Percentiles rank a stretch among this genome's conserved stretches.
These are phyloP conservation scores for Chymomyza amoena DNA, from an alignment of 2,888 invertebrate species.

Conservation along the genomic window DNA sequence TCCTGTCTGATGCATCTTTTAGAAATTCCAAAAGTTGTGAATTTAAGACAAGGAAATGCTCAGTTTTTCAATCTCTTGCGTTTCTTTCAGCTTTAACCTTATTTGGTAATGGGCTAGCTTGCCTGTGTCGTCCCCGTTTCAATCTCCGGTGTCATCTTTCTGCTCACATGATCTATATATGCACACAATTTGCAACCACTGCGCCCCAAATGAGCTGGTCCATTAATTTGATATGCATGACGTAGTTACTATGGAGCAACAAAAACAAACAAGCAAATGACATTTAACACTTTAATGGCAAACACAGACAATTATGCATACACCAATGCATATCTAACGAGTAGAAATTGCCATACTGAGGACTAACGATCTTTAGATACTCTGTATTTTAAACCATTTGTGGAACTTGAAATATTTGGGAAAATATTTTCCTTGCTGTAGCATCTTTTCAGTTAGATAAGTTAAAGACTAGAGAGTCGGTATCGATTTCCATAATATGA, in stretches of 20 bases:
- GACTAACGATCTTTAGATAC: neutral
- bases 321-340: constrained; percentile 1
- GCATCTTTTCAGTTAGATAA: too few relatives aligned
- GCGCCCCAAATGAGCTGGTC: constrained; percentile 14
- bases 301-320: constrained; percentile 21
- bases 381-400: neutral
- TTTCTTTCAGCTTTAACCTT: neutral
- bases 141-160: constrained; percentile 61
- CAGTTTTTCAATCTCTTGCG: too few relatives aligned
- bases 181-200: neutral
- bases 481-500: too few relatives aligned
- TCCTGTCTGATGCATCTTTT: too few relatives aligned
- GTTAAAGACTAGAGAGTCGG: too few relatives aligned
- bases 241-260: constrained; percentile 16
- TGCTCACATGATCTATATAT: constrained; percentile 41
- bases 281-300: constrained; percentile 57
- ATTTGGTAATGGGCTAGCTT: neutral
- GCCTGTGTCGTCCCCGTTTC: constrained; percentile 21
- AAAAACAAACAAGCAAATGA: constrained; percentile 33
- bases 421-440: too few relatives aligned
- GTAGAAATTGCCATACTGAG: neutral
- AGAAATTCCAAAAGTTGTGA: too few relatives aligned
- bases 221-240: constrained; percentile 50
- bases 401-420: too few relatives aligned
- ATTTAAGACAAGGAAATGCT: too few relatives aligned